Evolutionary conservation across 2,113 vertebrate species (phyloP).

Genomic region (Girardinichthys multiradiatus): DNA sequence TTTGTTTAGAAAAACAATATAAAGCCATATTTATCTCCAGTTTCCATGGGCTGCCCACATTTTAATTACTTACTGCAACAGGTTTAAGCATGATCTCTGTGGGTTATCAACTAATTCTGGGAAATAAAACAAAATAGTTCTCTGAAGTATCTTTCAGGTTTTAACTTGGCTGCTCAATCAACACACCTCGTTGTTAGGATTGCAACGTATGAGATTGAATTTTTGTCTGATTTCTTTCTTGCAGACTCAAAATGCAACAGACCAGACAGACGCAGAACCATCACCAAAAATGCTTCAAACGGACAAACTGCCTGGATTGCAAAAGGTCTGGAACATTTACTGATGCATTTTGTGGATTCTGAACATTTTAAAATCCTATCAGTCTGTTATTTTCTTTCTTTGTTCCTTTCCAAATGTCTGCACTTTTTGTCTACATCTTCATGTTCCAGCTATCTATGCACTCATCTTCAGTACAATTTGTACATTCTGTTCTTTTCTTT

Average conservation of each 20-base stretch:
- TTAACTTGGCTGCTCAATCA: background rate
- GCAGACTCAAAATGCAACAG: slow-evolving; percentile 32
- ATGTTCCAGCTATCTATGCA: background rate
- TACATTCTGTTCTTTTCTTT: background rate
- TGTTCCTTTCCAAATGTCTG: background rate
- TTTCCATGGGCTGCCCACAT: background rate
- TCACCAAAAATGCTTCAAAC: slow-evolving; percentile 41
- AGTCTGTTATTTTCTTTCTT: background rate
- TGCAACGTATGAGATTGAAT: background rate
- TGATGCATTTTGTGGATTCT: background rate
- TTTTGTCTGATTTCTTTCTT: slow-evolving; percentile 15
- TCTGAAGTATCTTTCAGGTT: background rate
- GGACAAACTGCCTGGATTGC: slow-evolving; percentile 43
- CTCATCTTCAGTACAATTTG: background rate
- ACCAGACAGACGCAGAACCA: slow-evolving; percentile 47
- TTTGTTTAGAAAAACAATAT: no score
- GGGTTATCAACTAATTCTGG: background rate
- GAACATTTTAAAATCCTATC: background rate
- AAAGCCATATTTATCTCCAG: background rate
- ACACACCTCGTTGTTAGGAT: background rate
- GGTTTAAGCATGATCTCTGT: slow-evolving; percentile 11
- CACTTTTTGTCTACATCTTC: no score
- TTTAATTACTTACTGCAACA: slow-evolving; percentile 1
- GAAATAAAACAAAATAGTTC: slow-evolving; percentile 3
- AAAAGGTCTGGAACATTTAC: slow-evolving; percentile 51